phyloP scores from a whole-genome alignment of 2,113 vertebrate genomes.

The Sapajus apella region DNA sequence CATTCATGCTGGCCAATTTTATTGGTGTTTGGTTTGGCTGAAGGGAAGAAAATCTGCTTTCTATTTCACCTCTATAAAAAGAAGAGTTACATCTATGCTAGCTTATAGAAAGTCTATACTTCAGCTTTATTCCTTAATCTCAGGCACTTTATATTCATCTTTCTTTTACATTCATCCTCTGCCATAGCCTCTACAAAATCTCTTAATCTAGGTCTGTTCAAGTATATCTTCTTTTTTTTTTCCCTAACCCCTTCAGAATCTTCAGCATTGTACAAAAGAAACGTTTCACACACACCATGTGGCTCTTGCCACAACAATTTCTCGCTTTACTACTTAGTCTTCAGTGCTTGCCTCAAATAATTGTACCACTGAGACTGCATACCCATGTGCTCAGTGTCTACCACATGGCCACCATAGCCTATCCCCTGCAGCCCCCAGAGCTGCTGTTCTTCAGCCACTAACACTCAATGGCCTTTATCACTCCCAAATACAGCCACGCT shows the following conservation, averaged over 20 bases:
- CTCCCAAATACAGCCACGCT: neutral
- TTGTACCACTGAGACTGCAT: neutral
- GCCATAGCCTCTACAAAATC: neutral
- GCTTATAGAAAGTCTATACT: conserved; percentile 15
- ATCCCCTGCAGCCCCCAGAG: neutral
- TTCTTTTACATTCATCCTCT: neutral
- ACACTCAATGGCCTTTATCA: neutral
- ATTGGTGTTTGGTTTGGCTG: conserved; percentile 70
- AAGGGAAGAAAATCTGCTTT: conserved; percentile 65
- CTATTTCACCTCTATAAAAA: conserved; percentile 62
- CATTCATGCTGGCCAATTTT: conserved; percentile 61
- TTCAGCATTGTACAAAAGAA: neutral
- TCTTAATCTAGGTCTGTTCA: neutral
- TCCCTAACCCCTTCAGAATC: neutral
- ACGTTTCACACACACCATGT: neutral
- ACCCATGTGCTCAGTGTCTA: neutral
- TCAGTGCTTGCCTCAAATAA: neutral
- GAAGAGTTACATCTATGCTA: conserved; percentile 22
- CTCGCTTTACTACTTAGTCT: neutral
- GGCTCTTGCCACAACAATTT: neutral
- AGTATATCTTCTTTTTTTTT: neutral
- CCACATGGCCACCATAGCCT: neutral
- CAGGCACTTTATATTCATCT: neutral
- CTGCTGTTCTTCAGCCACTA: neutral
- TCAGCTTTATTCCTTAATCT: neutral